phyloP scores from a whole-genome alignment of 2,797 vertebrate species.

The Bryconaethiops microstoma region DNA sequence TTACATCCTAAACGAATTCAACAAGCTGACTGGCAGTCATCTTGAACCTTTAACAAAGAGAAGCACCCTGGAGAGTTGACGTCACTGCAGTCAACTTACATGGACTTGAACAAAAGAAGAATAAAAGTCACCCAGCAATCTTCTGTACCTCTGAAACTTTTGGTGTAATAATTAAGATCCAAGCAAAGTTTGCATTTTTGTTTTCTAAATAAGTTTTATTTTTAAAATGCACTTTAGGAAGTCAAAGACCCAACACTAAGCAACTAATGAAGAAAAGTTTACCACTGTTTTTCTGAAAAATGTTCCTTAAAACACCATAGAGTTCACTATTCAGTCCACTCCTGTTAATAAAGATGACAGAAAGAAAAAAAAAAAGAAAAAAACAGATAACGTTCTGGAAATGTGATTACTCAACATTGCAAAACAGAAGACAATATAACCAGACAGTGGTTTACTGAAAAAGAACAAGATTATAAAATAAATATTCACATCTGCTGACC shows the following conservation, averaged over 20 bases:
- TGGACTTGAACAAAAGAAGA: background rate
- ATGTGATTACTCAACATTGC: slow-evolving; percentile 36
- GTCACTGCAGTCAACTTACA: background rate
- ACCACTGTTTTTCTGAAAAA: slow-evolving; percentile 47
- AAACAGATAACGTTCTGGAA: background rate
- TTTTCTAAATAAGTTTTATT: slow-evolving; percentile 75
- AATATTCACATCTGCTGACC: slow-evolving; percentile 73
- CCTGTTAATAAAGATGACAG: slow-evolving; percentile 42
- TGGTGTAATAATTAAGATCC: slow-evolving; percentile 41
- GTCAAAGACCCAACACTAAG: slow-evolving; percentile 68
- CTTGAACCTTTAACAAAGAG: slow-evolving; percentile 84
- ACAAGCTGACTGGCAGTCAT: slow-evolving; percentile 73
- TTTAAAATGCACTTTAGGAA: slow-evolving; percentile 74
- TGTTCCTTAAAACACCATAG: slow-evolving; percentile 13
- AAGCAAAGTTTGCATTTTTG: slow-evolving; percentile 40
- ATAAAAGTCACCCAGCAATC: background rate
- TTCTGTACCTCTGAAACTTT: background rate
- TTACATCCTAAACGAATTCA: slow-evolving; percentile 84
- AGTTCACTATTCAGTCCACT: slow-evolving; percentile 28
- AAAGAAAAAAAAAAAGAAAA: slow-evolving; percentile 37
- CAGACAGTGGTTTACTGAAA: slow-evolving; percentile 33
- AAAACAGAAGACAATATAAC: slow-evolving; percentile 22
- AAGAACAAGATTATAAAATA: slow-evolving; percentile 66
- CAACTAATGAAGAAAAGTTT: slow-evolving; percentile 69
- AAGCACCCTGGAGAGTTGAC: slow-evolving; percentile 64